Base-by-base conservation (phyloP, 1,140 invertebrate genomes). In the Aphidius gifuensis region DNA sequence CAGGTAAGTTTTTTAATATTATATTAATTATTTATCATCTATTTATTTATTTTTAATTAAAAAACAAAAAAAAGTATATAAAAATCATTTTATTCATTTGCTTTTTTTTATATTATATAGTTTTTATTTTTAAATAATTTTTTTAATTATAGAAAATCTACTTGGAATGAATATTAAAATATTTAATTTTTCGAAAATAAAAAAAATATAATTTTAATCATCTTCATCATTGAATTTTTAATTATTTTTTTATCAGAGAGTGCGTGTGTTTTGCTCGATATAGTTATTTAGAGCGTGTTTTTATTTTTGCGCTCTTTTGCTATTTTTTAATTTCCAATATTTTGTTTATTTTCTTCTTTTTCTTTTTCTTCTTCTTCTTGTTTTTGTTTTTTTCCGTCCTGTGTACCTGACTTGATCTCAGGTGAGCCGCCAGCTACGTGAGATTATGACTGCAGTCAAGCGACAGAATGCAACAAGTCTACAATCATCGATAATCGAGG, bases 1-100 rank as follows among this genome's bases (percentile, higher is more conserved):
- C 94, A 96, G 87, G 87, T 88, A 67, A 61, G 6, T 23, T 23
- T 42, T 32, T 39, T 58, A 9, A 49, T 7, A 42, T 55, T 38
- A n/a, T 53, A 40, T 40, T 42, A 16, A 55, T 38, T 9, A 39
- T 43, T 58, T 46, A 5, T 32, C 7, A 40, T n/a, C 38, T 49
- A 53, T 9, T 53, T 53, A 21, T 49, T 45, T 11, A 16, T 16
- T 16, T 16, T 16, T 16, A 7, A 44, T 9, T 44, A 9, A 44
- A 7, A n/a, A 49, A n/a, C 21, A n/a, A 6, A 49, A 49, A 23
- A 38, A 8, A 23, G 4, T 38, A 11, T 44, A 32, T 32, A 32
- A 32, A 32, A 32, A 32, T 32, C 23, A 32, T 32, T 32, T 32
- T 32, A 32, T 3, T 50, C 48, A 50, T 50, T 50, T 16, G 23